Conservation (phyloP, 2,797 vertebrate species). For the Leptatherina wallacei region DNA sequence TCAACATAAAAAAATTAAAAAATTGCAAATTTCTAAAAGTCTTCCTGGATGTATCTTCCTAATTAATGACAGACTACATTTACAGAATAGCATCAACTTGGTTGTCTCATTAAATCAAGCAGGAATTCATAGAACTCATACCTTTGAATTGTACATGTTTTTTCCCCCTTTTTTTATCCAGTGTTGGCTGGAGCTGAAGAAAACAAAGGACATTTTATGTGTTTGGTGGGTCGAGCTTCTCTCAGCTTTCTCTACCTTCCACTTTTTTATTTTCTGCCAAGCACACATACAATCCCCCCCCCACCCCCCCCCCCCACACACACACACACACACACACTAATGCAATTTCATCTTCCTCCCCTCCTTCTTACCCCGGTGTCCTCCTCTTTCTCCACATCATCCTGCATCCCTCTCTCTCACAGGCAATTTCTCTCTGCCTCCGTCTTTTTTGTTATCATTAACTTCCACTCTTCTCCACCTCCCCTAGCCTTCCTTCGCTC, state of each 20-base stretch:
- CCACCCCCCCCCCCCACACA: no score
- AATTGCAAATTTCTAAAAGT: not conserved
- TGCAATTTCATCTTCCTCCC: slow-evolving; percentile 21
- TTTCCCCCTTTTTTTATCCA: not conserved
- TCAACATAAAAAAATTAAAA: not conserved
- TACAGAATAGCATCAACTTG: not conserved
- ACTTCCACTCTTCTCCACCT: slow-evolving; percentile 38
- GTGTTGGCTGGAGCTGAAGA: not conserved
- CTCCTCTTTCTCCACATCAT: slow-evolving; percentile 37
- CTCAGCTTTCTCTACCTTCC: slow-evolving; percentile 19
- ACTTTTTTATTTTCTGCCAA: slow-evolving; percentile 24
- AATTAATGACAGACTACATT: not conserved
- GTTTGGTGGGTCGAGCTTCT: slow-evolving; percentile 12
- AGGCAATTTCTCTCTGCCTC: slow-evolving; percentile 36
- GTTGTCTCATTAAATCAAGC: not conserved
- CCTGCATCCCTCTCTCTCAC: slow-evolving; percentile 26
- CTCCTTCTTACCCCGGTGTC: slow-evolving; percentile 34
- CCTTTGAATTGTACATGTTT: no score
- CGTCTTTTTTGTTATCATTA: slow-evolving; percentile 46
- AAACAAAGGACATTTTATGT: slow-evolving; percentile 6
- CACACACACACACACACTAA: slow-evolving; percentile 12
- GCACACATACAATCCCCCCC: no score
- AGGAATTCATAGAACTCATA: not conserved
- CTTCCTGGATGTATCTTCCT: not conserved
- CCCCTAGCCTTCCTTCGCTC: slow-evolving; percentile 15